These are phyloP conservation scores for Ploceus nigricollis DNA, from an alignment of 2,113 vertebrate genomes.

Conservation along the genomic window DNA sequence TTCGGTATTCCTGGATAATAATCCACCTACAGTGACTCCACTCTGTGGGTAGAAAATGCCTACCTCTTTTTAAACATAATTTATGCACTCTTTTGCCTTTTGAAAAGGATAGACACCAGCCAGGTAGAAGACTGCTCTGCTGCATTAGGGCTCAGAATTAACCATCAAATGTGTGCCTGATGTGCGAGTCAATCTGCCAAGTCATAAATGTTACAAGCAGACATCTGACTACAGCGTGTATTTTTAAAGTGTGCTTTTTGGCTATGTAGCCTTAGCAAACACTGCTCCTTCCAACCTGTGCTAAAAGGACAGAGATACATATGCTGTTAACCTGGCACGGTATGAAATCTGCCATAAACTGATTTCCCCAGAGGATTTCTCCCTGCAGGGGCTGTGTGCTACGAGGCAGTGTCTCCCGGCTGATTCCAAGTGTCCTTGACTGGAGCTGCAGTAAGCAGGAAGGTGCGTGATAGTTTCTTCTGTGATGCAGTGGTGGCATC, in stretches of 20 bases:
- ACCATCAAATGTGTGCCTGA: constrained; percentile 28
- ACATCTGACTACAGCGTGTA: not conserved
- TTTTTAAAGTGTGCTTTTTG: not conserved
- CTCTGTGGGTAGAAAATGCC: constrained; percentile 52
- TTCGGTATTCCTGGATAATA: constrained; percentile 53
- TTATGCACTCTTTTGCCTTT: constrained; percentile 61
- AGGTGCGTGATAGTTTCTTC: not conserved
- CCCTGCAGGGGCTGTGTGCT: not conserved
- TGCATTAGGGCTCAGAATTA: constrained; percentile 49
- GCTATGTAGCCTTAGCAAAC: not conserved
- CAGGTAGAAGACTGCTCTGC: constrained; percentile 48
- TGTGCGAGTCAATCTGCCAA: constrained; percentile 42
- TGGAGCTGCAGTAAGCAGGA: constrained; percentile 19
- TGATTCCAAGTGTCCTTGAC: constrained; percentile 27
- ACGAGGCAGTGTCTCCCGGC: not conserved
- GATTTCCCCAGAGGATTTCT: not conserved
- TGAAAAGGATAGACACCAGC: constrained; percentile 59
- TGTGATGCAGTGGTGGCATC: constrained; percentile 20
- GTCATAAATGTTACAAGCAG: constrained; percentile 27
- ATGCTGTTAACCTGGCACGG: not conserved
- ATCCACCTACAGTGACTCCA: constrained; percentile 58
- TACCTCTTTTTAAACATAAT: constrained; percentile 60
- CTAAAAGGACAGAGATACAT: not conserved
- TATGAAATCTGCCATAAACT: not conserved
- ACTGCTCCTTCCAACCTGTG: not conserved